These are phyloP conservation scores for Drosophila barbarae DNA, from an alignment of 2,888 invertebrate genomes.

Conservation along the genomic window DNA sequence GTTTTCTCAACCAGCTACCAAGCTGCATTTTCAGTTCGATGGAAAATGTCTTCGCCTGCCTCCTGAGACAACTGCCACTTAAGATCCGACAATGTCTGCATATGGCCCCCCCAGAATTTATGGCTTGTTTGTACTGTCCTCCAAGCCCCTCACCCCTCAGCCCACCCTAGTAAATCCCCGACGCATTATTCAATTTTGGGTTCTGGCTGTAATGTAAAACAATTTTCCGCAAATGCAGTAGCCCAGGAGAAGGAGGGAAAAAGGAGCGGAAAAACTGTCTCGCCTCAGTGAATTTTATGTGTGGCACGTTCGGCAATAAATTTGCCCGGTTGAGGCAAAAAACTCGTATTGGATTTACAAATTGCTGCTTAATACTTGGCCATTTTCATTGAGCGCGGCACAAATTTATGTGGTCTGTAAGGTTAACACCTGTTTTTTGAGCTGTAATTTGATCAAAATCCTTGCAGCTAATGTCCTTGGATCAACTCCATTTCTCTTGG, in stretches of 20 bases:
- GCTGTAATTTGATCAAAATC: constrained; percentile 10
- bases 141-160: not conserved
- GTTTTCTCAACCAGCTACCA: constrained; percentile 1
- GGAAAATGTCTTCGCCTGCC: constrained; percentile 15
- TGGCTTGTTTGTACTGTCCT: constrained; percentile 41
- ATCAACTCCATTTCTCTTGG: not conserved
- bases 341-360: constrained; percentile 56
- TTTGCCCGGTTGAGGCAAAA: constrained; percentile 30
- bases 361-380: constrained; percentile 52
- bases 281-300: constrained; percentile 59
- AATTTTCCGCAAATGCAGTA: constrained; percentile 40
- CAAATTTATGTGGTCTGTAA: constrained; percentile 36
- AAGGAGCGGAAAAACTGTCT: constrained; percentile 32
- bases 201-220: constrained; percentile 40
- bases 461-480: constrained; percentile 1
- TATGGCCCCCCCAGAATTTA: constrained; percentile 47
- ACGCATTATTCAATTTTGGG: constrained; percentile 65
- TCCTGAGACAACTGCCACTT: constrained; percentile 36
- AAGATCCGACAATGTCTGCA: constrained; percentile 32
- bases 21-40: constrained; percentile 17
- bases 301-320: constrained; percentile 67
- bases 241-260: not conserved
- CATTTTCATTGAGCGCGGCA: constrained; percentile 26
- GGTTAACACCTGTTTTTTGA: constrained; percentile 56
- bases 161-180: constrained; percentile 30